Base-by-base conservation (phyloP, 2,888 invertebrate species). In the Pyrrhosoma nymphula region DNA sequence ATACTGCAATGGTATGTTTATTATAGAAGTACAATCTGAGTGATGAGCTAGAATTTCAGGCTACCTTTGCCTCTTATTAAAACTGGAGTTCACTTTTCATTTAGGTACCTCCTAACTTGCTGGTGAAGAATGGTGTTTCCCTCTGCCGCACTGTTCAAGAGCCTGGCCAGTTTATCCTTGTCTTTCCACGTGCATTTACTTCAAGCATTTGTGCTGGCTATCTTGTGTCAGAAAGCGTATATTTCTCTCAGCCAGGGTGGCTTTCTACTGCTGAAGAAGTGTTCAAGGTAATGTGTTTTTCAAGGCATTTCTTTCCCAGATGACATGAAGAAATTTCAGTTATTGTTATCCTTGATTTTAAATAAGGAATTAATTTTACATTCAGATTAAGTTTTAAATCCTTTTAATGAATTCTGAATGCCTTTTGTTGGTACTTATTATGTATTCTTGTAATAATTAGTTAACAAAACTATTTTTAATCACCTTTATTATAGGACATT, bases 221-320 rank as follows among this genome's bases (percentile, higher is more conserved):
- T 96, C 98, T 98, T 0, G 98, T 99, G 0, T 98, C 99, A 0
- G 99, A 99, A 96, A 99, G 99, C 96, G 99, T 99, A 0, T 99
- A 99, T 96, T 99, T 99, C 96, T 99, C 99, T 0, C 98, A 98
- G 16, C 97, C 98, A 1, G 97, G 98, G 0, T 99, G 99, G 99
- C 97, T 99, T 0, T 97, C 98, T 95, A 97, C 97, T 6, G 98
- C 98, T 0, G 97, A 98, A 96, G 97, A 98, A 96, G 98, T 98
- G 47, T 99, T 99, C 96, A 97, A 98, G 97, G 98, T 98, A 96
- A 96, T 56, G n/a, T 35, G 16, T 82, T 82, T 30, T 82, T 47
- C 47, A 47, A 47, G 47, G 47, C 47, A 18, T n/a, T 35, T 16
- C 30, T 82, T 30, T 35, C 35, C 35, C 12, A 35, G 10, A 4